Conservation (phyloP, 1,140 invertebrate species). For the Drosophila repletoides region DNA sequence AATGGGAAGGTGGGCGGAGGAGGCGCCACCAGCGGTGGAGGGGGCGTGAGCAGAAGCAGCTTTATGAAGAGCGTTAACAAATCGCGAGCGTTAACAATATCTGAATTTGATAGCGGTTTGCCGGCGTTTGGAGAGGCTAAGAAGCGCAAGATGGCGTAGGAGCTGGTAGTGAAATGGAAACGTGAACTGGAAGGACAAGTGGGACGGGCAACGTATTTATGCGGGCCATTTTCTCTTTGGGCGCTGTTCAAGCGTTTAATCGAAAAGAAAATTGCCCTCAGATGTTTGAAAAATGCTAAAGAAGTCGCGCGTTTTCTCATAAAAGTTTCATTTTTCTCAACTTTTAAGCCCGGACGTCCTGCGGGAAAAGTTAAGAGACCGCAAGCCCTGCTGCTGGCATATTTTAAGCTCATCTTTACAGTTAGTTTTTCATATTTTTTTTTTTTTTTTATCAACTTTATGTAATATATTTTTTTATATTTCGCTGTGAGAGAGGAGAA, state of each 20-base stretch:
- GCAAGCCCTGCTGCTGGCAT: slow-evolving; percentile 39
- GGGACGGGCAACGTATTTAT: slow-evolving; percentile 44
- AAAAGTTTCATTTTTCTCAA: slow-evolving; percentile 82
- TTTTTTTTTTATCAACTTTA: slow-evolving; percentile 31
- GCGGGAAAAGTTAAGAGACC: slow-evolving; percentile 60
- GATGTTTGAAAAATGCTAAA: slow-evolving; percentile 13
- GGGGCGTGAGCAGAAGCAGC: slow-evolving; percentile 28
- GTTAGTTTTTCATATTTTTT: slow-evolving; percentile 4
- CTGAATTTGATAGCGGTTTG: slow-evolving; percentile 81
- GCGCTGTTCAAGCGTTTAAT: slow-evolving; percentile 77
- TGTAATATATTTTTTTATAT: slow-evolving; percentile 50
- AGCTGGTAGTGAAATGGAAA: not conserved
- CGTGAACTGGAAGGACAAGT: not conserved
- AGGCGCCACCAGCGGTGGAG: not conserved
- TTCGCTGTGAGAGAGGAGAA: too few relatives aligned
- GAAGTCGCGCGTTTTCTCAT: slow-evolving; percentile 48
- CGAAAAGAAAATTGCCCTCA: slow-evolving; percentile 71
- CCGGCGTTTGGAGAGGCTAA: slow-evolving; percentile 38
- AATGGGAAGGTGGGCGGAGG: not conserved
- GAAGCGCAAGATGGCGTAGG: slow-evolving; percentile 47
- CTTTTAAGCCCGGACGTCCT: slow-evolving; percentile 82
- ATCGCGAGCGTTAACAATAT: slow-evolving; percentile 65
- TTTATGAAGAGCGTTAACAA: slow-evolving; percentile 64
- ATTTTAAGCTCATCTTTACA: slow-evolving; percentile 63
- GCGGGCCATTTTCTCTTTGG: slow-evolving; percentile 61